These are phyloP conservation scores for Sander vitreus DNA, from an alignment of 2,113 vertebrate species.

Conservation along the genomic window DNA sequence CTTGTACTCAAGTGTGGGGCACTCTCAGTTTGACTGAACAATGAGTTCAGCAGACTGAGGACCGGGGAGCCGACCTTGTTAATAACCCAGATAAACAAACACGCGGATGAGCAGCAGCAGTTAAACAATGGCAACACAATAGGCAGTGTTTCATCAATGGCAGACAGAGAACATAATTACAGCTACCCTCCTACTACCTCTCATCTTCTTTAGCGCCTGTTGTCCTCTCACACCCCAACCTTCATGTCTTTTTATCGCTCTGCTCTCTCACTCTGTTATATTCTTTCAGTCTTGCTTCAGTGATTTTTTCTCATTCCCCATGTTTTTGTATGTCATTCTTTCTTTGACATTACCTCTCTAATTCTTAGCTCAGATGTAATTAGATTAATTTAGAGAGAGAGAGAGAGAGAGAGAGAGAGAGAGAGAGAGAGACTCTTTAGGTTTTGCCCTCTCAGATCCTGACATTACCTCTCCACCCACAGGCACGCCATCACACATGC, in stretches of 20 bases:
- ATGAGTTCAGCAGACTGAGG: conserved; percentile 58
- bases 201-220: conserved; percentile 46
- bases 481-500: not conserved
- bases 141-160: conserved; percentile 71
- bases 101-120: conserved; percentile 58
- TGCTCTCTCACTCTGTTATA: conserved; percentile 21
- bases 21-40: conserved; percentile 56
- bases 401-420: not conserved
- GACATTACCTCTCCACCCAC: conserved; percentile 40
- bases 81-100: conserved; percentile 78
- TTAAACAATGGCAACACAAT: conserved; percentile 70
- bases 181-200: conserved; percentile 62
- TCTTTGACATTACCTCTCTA: conserved; percentile 33
- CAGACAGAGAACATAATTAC: conserved; percentile 76
- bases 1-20: conserved; percentile 41
- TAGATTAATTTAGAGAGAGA: conserved; percentile 49
- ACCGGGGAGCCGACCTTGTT: conserved; percentile 62
- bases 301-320: conserved; percentile 20
- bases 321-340: conserved; percentile 36
- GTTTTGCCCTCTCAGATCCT: conserved; percentile 33
- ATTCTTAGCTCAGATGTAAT: conserved; percentile 46
- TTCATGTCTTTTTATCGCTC: conserved; percentile 26
- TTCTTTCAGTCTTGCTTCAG: conserved; percentile 25
- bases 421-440: conserved; percentile 12
- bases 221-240: conserved; percentile 36